Base-by-base conservation (phyloP, 2,797 vertebrate species). In the Danio jaintianensis region DNA sequence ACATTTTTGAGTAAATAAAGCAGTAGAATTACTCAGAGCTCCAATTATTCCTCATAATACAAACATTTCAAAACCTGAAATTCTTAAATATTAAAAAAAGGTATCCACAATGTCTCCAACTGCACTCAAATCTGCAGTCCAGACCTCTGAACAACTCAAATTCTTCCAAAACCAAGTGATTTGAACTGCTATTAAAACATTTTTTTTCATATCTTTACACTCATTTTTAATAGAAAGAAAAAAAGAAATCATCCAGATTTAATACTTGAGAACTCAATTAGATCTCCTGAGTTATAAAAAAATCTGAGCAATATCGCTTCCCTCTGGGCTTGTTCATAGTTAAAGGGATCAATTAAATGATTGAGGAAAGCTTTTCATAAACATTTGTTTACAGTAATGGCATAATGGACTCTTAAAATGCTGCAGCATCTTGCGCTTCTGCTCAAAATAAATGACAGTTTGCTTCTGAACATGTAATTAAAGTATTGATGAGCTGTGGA, bases 281-380 rank as follows among this genome's bases (percentile, higher is more conserved):
- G 8, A 53, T 58, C 40, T 58, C 53, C 1, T 5, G 40, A 56
- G 40, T 45, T 72, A 36, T 36, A 29, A n/a, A 36, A n/a, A 73
- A 55, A 61, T 61, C 56, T 47, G 22, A 36, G 42, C 40, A 58
- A 58, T 45, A 29, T 15, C 4, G 5, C 47, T 43, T 73, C 47
- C 43, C 7, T 38, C 56, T 58, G 22, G 15, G 9, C 20, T 36
- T 61, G 55, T 47, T 74, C 43, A 29, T 22, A 61, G 71, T 29
- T 75, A 40, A 52, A 63, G 73, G 36, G 59, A 75, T 75, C 29
- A 52, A 75, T 75, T 72, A 58, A 58, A 43, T 29, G 61, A 50
- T 9, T 47, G 29, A 40, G 9, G 29, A 70, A 48, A 40, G 42
- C 38, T 58, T 2, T 2, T 18, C 15, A 36, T 56, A 9, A 20